These are phyloP conservation scores for Emmelina monodactyla DNA, from an alignment of 2,888 invertebrate genomes.

Conservation along the genomic window DNA sequence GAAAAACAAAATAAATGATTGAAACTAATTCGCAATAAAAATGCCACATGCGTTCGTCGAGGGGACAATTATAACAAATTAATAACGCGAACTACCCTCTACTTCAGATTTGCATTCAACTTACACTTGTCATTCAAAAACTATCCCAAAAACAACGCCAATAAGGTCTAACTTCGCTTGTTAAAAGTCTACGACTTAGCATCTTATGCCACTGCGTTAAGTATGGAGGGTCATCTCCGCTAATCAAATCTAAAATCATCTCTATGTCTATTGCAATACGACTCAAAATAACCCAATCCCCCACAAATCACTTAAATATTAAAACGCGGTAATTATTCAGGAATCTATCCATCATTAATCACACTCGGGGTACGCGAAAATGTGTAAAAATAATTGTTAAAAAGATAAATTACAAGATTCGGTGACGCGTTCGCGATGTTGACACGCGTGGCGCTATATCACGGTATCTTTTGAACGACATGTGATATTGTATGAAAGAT, in stretches of 20 bases:
- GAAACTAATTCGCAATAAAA: slow-evolving; percentile 65
- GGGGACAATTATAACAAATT: slow-evolving; percentile 65
- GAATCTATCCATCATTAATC: slow-evolving; percentile 68
- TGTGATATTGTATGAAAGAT: slow-evolving; percentile 25
- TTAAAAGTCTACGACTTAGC: too few relatives aligned
- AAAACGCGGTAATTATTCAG: slow-evolving; percentile 67
- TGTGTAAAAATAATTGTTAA: slow-evolving; percentile 63
- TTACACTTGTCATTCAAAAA: slow-evolving; percentile 48
- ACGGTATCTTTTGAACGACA: too few relatives aligned
- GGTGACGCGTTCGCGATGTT: slow-evolving; percentile 44
- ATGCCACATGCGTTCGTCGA: slow-evolving; percentile 62
- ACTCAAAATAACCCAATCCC: background rate
- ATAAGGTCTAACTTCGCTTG: too few relatives aligned
- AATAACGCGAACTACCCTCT: slow-evolving; percentile 62
- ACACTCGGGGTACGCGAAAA: slow-evolving; percentile 51
- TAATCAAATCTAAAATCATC: background rate
- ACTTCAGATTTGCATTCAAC: slow-evolving; percentile 65
- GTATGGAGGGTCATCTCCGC: background rate
- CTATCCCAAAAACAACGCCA: slow-evolving; percentile 16
- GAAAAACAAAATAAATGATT: slow-evolving; percentile 66
- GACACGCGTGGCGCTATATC: slow-evolving; percentile 30
- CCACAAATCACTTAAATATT: slow-evolving; percentile 60
- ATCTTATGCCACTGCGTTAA: too few relatives aligned
- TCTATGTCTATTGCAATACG: background rate
- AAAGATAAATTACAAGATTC: slow-evolving; percentile 62